phyloP scores from a whole-genome alignment of 2,113 vertebrate species.

The Galbula dea region DNA sequence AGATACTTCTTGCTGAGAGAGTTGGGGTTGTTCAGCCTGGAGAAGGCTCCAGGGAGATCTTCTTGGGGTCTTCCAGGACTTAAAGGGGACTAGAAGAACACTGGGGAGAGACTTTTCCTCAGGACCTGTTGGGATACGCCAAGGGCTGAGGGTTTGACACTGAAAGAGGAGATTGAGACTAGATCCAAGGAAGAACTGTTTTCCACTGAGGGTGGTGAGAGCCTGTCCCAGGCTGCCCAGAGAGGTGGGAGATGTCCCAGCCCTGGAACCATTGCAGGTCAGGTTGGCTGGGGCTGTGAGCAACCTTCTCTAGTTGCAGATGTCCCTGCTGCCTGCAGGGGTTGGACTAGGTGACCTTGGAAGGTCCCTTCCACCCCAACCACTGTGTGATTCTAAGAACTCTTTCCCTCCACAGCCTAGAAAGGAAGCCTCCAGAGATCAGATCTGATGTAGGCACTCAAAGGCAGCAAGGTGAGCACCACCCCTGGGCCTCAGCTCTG shows the following conservation, averaged over 20 bases:
- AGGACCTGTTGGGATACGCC: neutral
- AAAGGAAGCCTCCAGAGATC: neutral
- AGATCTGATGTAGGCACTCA: neutral
- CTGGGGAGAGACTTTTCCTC: neutral
- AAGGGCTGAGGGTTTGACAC: too few species aligned
- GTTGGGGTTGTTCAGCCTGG: neutral
- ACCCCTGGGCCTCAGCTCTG: neutral
- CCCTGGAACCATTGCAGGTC: too few species aligned
- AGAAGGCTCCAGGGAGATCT: neutral
- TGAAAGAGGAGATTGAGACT: too few species aligned
- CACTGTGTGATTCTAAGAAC: neutral
- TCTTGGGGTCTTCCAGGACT: neutral
- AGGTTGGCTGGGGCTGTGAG: too few species aligned
- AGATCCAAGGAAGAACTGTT: too few species aligned
- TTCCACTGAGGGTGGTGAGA: too few species aligned
- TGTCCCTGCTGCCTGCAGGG: neutral
- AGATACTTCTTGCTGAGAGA: neutral
- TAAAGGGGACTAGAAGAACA: neutral
- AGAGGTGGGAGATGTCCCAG: too few species aligned
- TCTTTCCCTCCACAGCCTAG: neutral
- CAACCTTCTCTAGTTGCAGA: neutral
- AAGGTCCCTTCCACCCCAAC: neutral
- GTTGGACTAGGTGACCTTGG: neutral
- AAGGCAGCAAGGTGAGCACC: neutral
- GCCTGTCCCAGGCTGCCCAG: too few species aligned